Base-by-base conservation (phyloP, 2,888 invertebrate genomes). In the Trichogramma evanescens region DNA sequence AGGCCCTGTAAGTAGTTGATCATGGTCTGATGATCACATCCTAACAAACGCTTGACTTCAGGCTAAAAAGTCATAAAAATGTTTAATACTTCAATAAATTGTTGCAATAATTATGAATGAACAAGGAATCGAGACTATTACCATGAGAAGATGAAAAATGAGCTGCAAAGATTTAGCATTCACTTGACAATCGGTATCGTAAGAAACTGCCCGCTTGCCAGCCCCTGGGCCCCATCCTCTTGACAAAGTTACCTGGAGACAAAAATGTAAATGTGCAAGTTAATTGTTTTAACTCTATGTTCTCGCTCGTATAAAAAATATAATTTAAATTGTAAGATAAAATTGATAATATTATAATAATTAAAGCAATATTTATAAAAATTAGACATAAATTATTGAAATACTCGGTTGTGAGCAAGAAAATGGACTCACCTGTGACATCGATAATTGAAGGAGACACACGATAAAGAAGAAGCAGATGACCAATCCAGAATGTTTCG, bases 161-260 rank as follows among this genome's bases (percentile, higher is more conserved):
- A 56, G 48, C 42, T 58, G 54, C 50, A 61, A 8, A 4, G 61
- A 59, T 39, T 63, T 65, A 26, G 56, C 13, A n/a, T 66, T 64
- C 40, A 63, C 50, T 44, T 53, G 48, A 50, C 63, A 66, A 5
- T 66, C 63, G 41, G 40, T 62, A 8, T 63, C 63, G 38, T 56
- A 56, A 2, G 58, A 48, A 4, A 52, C 56, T 3, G 54, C 62
- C 41, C 67, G 62, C 50, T 67, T 67, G 44, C 67, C 67, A 26
- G 26, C 26, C 26, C 26, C 26, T 43, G 66, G 65, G 13, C 66
- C 66, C 67, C 67, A 67, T 45, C 65, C 66, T 58, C 61, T 65
- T 6, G 65, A 67, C 48, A 65, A 62, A 8, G 65, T 67, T 4
- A 67, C 59, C 67, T 67, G 38, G 7, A 46, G 8, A 6, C 7